Evolutionary conservation across 2,888 invertebrate species (phyloP), one percentile per base, ranked within the genome.

Genomic region (Caenorhabditis auriculariae): DNA sequence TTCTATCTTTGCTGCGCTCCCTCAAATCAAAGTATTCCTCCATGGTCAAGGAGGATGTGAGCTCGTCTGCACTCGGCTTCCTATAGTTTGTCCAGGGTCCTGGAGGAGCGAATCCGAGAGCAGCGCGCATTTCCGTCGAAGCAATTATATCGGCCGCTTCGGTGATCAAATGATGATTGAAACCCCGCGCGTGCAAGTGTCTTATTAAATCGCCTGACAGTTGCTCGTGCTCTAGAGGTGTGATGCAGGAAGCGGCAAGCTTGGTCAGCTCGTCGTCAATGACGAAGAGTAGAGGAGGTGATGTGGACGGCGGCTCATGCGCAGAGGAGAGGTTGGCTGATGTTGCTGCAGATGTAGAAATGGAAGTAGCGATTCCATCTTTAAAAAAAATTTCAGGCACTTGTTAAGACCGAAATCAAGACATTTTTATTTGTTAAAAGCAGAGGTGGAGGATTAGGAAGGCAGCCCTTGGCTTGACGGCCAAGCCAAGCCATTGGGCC

Each of bases 1-100:
- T 64, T 9, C 64, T 29, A 4, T 26, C 28, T 7, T 56, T 19
- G 15, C 19, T 45, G 28, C 27, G 56, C 24, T 64, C 60, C 39
- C 21, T 52, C 23, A 64, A 27, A 3, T 50, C 54, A 28, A 42
- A 64, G 44, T 64, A 64, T 17, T 28, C 60, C 29, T 64, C 56
- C 15, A 64, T 21, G 29, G 56, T 54, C 12, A 35, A 29, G 4
- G 60, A 47, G 28, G 56, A 45, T 54, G 28, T 29, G 17, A 60
- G 38, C 32, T 56, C 56, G 2, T 58, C 54, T 37, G 2, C 28
- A 28, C 54, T 58, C 15, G 58, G 44, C 15, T 43, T 5, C 24
- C 23, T 54, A 48, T 55, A 51, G 12, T 63, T 47, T 26, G 35
- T 51, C 59, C 63, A 63, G n/a, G 42, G 42, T 21, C 59, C 53